Conservation (phyloP, 1,140 invertebrate genomes). For the Platyscapa corneri region DNA sequence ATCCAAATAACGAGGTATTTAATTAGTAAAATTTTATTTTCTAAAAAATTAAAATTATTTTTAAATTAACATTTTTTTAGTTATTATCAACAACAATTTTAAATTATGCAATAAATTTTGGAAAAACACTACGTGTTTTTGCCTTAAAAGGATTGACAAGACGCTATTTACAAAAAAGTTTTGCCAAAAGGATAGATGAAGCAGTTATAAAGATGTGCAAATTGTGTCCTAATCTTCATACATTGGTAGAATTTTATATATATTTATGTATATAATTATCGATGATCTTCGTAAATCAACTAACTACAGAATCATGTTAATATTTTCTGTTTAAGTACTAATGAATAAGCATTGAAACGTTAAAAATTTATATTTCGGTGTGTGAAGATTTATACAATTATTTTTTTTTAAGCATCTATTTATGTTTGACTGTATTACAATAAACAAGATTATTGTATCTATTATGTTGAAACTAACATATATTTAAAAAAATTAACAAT, state of each 20-base stretch:
- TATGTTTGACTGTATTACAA: not conserved
- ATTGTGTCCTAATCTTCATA: conserved; percentile 77
- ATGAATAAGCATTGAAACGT: not conserved
- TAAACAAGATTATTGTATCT: not conserved
- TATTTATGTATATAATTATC: conserved; percentile 6
- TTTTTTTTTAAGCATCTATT: not conserved
- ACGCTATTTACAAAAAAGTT: conserved; percentile 74
- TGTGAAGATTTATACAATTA: not conserved
- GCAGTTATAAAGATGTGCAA: conserved; percentile 76
- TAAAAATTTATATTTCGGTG: not conserved
- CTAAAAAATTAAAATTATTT: conserved; percentile 28
- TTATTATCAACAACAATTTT: conserved; percentile 58
- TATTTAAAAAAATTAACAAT: not conserved
- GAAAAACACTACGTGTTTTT: conserved; percentile 71
- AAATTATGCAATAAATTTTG: conserved; percentile 65
- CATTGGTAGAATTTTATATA: conserved; percentile 73
- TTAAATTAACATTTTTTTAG: conserved; percentile 53
- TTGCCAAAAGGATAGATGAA: conserved; percentile 77
- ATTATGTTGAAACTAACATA: not conserved
- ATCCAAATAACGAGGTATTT: conserved; percentile 77
- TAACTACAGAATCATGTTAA: conserved; percentile 10
- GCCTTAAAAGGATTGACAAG: conserved; percentile 77
- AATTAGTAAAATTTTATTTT: conserved; percentile 18
- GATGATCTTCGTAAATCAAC: not conserved
- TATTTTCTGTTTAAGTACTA: conserved; percentile 11